Base-by-base conservation (phyloP, 2,888 invertebrate species). In the Megaustenia siamemsis region DNA sequence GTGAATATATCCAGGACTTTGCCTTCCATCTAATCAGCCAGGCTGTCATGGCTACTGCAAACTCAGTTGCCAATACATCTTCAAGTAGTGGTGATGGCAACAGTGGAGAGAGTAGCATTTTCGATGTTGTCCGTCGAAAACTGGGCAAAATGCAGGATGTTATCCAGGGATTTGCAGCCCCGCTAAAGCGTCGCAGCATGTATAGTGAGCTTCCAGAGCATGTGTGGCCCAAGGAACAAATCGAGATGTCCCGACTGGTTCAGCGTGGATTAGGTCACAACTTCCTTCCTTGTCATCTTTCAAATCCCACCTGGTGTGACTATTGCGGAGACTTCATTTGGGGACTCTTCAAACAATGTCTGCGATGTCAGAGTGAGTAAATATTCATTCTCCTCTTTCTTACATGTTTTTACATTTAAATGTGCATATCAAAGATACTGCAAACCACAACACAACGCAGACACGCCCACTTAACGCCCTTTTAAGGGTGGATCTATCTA, bases 261-360 rank as follows among this genome's bases (percentile, higher is more conserved):
- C 89, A 86, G 69, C 84, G 86, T 1, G 86, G 87, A 53, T 80
- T 49, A 87, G 92, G 92, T 45, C 92, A 92, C 76, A 88, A 91
- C 77, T 92, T 92, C 80, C 81, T 88, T 38, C 89, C 89, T 1
- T 89, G 90, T 66, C 91, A 92, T 83, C 87, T 92, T 86, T 88
- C 88, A 21, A 91, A 91, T 82, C 94, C 95, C 8, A 94, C 95
- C 0, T 95, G 95, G 95, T 95, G 95, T 90, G 95, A 95, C 88
- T 93, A 94, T 79, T 95, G 95, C 90, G 95, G 94, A 8, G 94
- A 95, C 88, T 94, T 95, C 87, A 94, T 95, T 77, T 95, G 94
- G 94, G 94, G 94, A 73, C 92, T 94, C 49, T 93, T 91, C 87
- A 94, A 94, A 86, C 94, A 94, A 88, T 94, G 94, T 86, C 90